These are phyloP conservation scores for Ptychadena robeensis DNA, from an alignment of 2,797 vertebrate species.

Conservation along the genomic window DNA sequence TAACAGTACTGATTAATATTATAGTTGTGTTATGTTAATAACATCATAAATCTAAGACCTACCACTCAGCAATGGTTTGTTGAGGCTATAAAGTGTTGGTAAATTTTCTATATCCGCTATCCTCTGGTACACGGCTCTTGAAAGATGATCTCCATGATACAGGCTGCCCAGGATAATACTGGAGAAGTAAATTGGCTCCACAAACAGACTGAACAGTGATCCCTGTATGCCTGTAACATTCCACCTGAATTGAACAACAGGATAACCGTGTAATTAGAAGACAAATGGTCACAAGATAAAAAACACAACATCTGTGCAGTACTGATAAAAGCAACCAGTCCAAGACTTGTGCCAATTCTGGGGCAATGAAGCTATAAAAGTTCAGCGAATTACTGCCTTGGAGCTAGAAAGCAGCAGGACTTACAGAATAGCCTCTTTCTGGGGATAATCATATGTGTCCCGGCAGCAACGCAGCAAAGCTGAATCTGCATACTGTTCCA, in stretches of 20 bases:
- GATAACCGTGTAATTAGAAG: background rate
- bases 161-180: constrained; percentile 97
- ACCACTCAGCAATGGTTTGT: constrained; percentile 94
- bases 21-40: no score
- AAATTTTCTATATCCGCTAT: constrained; percentile 92
- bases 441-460: background rate
- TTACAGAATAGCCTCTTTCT: background rate
- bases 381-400: background rate
- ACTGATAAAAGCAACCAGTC: background rate
- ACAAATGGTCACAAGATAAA: background rate
- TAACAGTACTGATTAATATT: no score
- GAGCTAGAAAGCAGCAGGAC: background rate
- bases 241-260: constrained; percentile 81
- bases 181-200: constrained; percentile 94
- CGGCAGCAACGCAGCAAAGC: no score
- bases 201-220: constrained; percentile 92
- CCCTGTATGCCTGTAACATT: constrained; percentile 95
- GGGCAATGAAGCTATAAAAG: background rate
- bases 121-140: constrained; percentile 95
- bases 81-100: constrained; percentile 89
- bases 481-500: no score
- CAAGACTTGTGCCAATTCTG: background rate
- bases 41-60: constrained; percentile 67
- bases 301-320: background rate
- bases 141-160: constrained; percentile 96